Percentiles rank a stretch among this genome's conserved stretches.
Conservation (phyloP, 2,113 vertebrate species). For the Mustela lutreola region DNA sequence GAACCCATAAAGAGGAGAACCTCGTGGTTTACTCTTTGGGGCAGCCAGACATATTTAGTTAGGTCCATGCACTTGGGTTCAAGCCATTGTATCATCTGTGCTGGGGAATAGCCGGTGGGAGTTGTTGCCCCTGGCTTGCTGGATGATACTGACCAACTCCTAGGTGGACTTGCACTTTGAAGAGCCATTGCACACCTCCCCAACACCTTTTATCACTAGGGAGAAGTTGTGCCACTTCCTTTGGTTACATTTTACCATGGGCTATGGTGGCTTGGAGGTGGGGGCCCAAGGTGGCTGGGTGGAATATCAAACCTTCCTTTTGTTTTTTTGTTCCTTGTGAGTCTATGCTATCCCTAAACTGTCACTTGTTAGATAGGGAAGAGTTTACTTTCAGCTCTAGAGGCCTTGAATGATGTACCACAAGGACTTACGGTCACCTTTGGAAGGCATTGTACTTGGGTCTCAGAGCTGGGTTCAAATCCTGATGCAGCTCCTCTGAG, state of each 20-base stretch:
- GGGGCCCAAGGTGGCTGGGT: background rate
- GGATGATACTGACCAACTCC: background rate
- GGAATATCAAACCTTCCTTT: background rate
- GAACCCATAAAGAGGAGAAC: background rate
- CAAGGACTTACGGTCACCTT: background rate
- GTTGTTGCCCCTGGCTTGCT: background rate
- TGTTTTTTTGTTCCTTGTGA: background rate
- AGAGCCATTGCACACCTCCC: background rate
- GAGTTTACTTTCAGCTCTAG: background rate
- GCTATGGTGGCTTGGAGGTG: background rate
- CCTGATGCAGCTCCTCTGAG: background rate
- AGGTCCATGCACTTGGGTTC: background rate
- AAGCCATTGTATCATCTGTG: background rate
- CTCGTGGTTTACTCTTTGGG: background rate
- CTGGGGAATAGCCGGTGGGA: background rate
- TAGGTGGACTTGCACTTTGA: background rate
- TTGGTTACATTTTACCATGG: background rate
- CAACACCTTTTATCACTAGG: background rate
- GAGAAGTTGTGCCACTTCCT: background rate
- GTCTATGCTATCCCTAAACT: background rate
- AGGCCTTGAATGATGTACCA: background rate
- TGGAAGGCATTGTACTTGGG: background rate
- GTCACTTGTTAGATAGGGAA: background rate
- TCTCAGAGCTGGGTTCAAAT: conserved; percentile 36
- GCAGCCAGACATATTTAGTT: background rate